Conservation (phyloP, 37 sponge, comb jelly and placozoan species). For the Tethya wilhelma region DNA sequence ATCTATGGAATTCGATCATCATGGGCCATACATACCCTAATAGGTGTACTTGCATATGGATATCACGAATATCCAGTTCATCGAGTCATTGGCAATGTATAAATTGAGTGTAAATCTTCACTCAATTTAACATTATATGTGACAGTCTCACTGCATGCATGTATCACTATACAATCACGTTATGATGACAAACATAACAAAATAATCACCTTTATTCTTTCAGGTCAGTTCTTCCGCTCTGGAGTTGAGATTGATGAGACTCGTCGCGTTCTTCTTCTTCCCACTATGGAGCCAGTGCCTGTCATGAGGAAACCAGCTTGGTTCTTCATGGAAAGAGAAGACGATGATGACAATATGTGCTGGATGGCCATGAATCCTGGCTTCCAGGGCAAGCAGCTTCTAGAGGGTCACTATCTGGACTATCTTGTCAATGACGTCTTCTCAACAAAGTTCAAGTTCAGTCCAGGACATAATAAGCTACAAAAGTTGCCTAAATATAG, state of each 20-base stretch:
- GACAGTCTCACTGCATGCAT: too few relatives aligned
- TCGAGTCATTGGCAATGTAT: too few relatives aligned
- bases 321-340: slow-evolving; percentile 49
- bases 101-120: too few relatives aligned
- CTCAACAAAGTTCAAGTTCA: slow-evolving; percentile 23
- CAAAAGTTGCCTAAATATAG: too few relatives aligned
- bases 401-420: slow-evolving; percentile 43
- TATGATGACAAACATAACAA: background rate
- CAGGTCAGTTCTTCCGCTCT: slow-evolving; percentile 36
- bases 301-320: slow-evolving; percentile 48
- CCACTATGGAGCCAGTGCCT: slow-evolving; percentile 33
- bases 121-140: too few relatives aligned
- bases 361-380: slow-evolving; percentile 58
- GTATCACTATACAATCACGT: too few relatives aligned
- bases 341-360: slow-evolving; percentile 24
- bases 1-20: too few relatives aligned
- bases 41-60: too few relatives aligned
- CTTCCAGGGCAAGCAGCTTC: slow-evolving; percentile 45
- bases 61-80: too few relatives aligned
- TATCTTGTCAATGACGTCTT: slow-evolving; percentile 45
- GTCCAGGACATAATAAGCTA: too few relatives aligned
- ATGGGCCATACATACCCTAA: too few relatives aligned
- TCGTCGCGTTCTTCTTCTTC: slow-evolving; percentile 20
- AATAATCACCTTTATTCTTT: background rate
- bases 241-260: slow-evolving; percentile 40